phyloP scores from a whole-genome alignment of 2,113 vertebrate species.

The Alosa alosa region DNA sequence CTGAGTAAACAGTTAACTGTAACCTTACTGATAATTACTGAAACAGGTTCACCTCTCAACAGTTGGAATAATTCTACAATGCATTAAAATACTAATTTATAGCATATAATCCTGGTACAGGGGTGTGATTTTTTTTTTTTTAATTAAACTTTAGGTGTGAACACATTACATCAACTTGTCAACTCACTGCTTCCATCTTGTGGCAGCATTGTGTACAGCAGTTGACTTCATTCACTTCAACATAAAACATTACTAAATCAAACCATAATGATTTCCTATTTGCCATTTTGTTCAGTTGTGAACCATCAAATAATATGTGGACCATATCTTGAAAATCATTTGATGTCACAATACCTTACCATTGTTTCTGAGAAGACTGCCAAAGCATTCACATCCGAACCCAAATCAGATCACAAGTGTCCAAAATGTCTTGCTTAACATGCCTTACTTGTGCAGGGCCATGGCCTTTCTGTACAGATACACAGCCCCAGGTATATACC shows the following conservation, averaged over 20 bases:
- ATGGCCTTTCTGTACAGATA: slow-evolving; percentile 81
- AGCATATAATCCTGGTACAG: no score
- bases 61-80: not conserved
- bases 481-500: slow-evolving; percentile 79
- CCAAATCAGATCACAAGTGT: no score
- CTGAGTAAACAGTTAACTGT: no score
- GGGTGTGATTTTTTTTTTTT: no score
- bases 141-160: not conserved
- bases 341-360: not conserved
- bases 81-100: no score
- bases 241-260: not conserved
- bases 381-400: no score
- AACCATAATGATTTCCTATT: not conserved
- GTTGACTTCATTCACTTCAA: not conserved
- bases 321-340: not conserved
- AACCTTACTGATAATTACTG: not conserved
- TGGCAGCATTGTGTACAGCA: not conserved
- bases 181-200: not conserved
- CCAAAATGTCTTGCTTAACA: not conserved
- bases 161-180: no score
- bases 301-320: not conserved
- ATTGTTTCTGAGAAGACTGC: not conserved
- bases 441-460: slow-evolving; percentile 22
- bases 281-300: no score
- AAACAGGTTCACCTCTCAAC: not conserved